Percentiles rank a stretch among this genome's conserved stretches.
These are phyloP conservation scores for Aporophyla nigra DNA, from an alignment of 2,888 invertebrate genomes.

Conservation along the genomic window DNA sequence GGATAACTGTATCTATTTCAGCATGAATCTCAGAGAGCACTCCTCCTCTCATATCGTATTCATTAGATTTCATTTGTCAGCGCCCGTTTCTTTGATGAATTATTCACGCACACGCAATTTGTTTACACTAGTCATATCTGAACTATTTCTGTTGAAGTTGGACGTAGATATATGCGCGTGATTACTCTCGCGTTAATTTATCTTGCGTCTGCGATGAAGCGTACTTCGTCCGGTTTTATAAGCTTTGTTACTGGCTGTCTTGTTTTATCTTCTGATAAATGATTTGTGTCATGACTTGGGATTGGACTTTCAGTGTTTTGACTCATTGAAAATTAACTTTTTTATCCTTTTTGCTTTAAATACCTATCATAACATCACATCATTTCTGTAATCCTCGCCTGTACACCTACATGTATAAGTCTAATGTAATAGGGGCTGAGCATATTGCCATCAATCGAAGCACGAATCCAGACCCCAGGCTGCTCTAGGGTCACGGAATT, in stretches of 20 bases:
- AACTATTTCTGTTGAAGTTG: constrained; percentile 76
- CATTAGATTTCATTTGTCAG: constrained; percentile 90
- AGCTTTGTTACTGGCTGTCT: constrained; percentile 45
- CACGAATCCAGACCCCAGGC: neutral
- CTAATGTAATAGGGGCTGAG: no score
- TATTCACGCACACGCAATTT: constrained; percentile 87
- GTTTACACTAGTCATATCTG: constrained; percentile 81
- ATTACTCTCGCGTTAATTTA: constrained; percentile 73
- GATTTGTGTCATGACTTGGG: constrained; percentile 17
- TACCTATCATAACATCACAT: neutral
- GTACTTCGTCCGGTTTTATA: constrained; percentile 52
- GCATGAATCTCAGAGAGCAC: constrained; percentile 78
- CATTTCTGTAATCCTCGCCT: neutral
- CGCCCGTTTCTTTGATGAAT: constrained; percentile 87
- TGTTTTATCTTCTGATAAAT: constrained; percentile 43
- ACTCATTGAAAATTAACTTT: neutral
- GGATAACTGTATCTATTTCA: constrained; percentile 68
- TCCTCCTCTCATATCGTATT: constrained; percentile 87
- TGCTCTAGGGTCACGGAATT: no score
- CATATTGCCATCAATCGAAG: neutral
- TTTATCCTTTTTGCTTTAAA: neutral
- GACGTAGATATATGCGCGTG: constrained; percentile 74
- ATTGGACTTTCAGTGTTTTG: constrained; percentile 29
- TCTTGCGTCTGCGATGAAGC: constrained; percentile 52
- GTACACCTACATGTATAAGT: neutral